Base-by-base conservation (phyloP, 1,140 invertebrate species). In the Tetramorium parvispinum region DNA sequence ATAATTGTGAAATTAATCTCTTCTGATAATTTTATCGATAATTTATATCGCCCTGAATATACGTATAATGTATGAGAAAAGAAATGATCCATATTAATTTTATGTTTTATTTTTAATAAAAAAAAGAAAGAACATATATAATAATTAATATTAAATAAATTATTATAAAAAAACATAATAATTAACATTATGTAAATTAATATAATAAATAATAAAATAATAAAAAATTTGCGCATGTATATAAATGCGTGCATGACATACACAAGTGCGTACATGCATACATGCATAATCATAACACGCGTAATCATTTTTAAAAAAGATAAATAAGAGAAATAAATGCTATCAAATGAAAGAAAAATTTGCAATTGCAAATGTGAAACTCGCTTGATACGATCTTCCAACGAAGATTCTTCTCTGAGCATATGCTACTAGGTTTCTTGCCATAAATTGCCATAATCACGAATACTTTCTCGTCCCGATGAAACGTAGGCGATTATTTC, bases 391-490 rank as follows among this genome's bases (percentile, higher is more conserved):
- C 21, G 16, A 49, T 78, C 40, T 78, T 63, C 18, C 43, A 78
- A 27, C 13, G 18, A 21, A 21, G 40, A 49, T 61, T 46, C n/a
- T 63, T 46, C 21, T 18, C 43, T 2, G 7, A 24, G 43, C 37
- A 65, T 63, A 63, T 63, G 40, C 27, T 63, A 18, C 27, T 78
- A 46, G 0, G 18, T 46, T 78, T 57, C 61, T 77, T 46, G 43
- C 59, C 24, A 27, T 57, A 63, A 78, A 43, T 78, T 63, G 43
- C 59, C 27, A 78, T 49, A 78, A 65, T 78, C 57, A 43, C 32
- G 51, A 27, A 76, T 10, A 78, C 76, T 78, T 78, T 78, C 57
- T 63, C 76, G 57, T 49, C 18, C 63, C 24, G n/a, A 77, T 18
- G 37, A 78, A 51, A 71, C 32, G 66, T 82, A 18, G 53, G 78